A percentile compares a stretch with the other conserved stretches of the same genome.
phyloP scores from a whole-genome alignment of 2,113 vertebrate species.

The Macquaria australasica region DNA sequence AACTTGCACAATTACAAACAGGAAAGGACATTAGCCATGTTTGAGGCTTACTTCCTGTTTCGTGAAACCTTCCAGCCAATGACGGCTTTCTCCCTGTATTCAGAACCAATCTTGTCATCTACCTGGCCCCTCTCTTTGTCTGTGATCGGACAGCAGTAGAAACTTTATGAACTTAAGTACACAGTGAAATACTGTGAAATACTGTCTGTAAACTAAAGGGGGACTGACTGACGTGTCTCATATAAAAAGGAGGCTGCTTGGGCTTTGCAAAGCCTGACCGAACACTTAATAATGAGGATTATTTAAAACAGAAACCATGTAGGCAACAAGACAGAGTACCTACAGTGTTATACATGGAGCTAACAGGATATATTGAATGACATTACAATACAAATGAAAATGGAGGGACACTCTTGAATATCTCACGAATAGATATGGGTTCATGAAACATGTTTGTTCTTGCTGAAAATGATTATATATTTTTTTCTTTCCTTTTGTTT shows the following conservation, averaged over 20 bases:
- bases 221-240: slow-evolving; percentile 38
- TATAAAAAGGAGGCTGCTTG: slow-evolving; percentile 29
- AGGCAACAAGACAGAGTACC: slow-evolving; percentile 40
- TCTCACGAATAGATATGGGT: slow-evolving; percentile 39
- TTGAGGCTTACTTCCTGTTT: slow-evolving; percentile 71
- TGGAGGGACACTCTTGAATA: slow-evolving; percentile 41
- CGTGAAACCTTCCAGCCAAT: slow-evolving; percentile 56
- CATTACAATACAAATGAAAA: slow-evolving; percentile 17
- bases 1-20: slow-evolving; percentile 80
- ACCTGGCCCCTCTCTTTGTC: slow-evolving; percentile 41
- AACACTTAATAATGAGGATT: slow-evolving; percentile 54
- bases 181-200: slow-evolving; percentile 48
- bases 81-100: slow-evolving; percentile 53
- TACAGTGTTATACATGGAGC: slow-evolving; percentile 30
- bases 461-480: slow-evolving; percentile 44
- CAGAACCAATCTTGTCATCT: slow-evolving; percentile 55
- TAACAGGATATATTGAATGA: slow-evolving; percentile 42
- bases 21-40: slow-evolving; percentile 67
- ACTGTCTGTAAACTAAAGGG: slow-evolving; percentile 37
- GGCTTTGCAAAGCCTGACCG: slow-evolving; percentile 47
- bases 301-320: slow-evolving; percentile 43
- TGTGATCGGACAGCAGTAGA: slow-evolving; percentile 57
- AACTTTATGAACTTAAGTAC: slow-evolving; percentile 43
- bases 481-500: slow-evolving; percentile 48
- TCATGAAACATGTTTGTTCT: slow-evolving; percentile 57